Evolutionary conservation across 1,140 invertebrate species (phyloP), one percentile per base, ranked within the genome.

Genomic region (Neotoxoptera formosana): DNA sequence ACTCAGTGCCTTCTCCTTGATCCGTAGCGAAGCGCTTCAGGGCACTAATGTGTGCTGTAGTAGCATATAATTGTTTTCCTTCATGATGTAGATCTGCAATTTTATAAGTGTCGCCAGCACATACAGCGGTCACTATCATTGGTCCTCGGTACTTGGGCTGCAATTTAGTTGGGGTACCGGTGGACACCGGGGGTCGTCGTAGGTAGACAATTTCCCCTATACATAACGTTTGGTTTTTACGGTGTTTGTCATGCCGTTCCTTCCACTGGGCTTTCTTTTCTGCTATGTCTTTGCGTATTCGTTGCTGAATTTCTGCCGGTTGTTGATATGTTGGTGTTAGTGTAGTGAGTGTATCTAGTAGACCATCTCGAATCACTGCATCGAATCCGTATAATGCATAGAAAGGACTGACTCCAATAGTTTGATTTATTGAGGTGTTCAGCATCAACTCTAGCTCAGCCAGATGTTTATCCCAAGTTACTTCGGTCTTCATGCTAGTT

Each of bases 121-220:
- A 45, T 67, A 41, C 36, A 34, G 60, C 8, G 0, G 45, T 87
- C 11, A 93, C 83, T 2, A 93, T 45, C 56, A 93, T 34, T 20
- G 93, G 93, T 60, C 93, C 60, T 89, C 87, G 17, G 36, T 47
- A 93, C 45, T 81, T 88, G 7, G 86, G 86, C 51, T 93, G 87
- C 0, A 93, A 25, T 14, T 93, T 93, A 6, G 93, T 76, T 30
- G 93, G 34, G 0, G n/a, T 60, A 8, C 56, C 56, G 7, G 89
- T 90, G 6, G 25, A 36, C 6, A 45, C 36, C 21, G 87, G 87
- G 9, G 41, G 47, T 34, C 60, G 34, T 17, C 45, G 23, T 34
- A 89, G 17, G 14, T 47, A 93, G 36, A 93, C 41, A 21, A 93
- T 67, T 48, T 93, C 87, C 3, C 87, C 87, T 34, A 76, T 14